A percentile compares a stretch with the other conserved stretches of the same genome.
Conservation (phyloP, 2,113 vertebrate species). For the Puntigrus tetrazona region DNA sequence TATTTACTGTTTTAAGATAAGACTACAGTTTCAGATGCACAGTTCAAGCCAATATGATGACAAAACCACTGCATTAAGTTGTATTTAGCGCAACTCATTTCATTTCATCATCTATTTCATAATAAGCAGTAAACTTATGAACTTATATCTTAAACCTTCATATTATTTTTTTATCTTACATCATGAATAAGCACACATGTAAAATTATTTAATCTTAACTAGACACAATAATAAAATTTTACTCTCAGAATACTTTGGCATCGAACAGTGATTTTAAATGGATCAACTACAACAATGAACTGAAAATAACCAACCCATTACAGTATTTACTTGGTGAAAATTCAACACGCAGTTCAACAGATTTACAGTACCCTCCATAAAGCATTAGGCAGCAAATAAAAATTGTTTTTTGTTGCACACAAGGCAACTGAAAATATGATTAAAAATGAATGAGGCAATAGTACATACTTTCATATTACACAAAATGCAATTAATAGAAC, state of each 20-base stretch:
- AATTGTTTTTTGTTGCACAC: not conserved
- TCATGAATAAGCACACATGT: not conserved
- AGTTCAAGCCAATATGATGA: slow-evolving; percentile 14
- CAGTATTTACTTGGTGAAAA: not conserved
- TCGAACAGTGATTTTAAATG: slow-evolving; percentile 1
- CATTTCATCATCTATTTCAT: not conserved
- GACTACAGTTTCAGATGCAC: not conserved
- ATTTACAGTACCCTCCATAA: not conserved
- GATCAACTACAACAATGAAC: not conserved
- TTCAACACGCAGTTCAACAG: not conserved
- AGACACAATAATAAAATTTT: not conserved
- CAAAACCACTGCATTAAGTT: not conserved
- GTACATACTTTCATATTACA: not conserved
- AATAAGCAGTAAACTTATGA: not conserved
- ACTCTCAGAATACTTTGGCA: slow-evolving; percentile 11
- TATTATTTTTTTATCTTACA: not conserved
- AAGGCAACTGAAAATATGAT: not conserved
- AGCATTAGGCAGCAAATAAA: not conserved
- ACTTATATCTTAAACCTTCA: not conserved
- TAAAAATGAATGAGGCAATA: not conserved
- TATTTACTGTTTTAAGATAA: not conserved
- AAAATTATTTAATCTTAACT: not conserved
- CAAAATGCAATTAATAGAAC: not conserved
- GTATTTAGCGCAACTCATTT: not conserved
- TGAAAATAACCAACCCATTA: not conserved